phyloP scores from a whole-genome alignment of 2,797 vertebrate species.

The Alfaro cultratus region DNA sequence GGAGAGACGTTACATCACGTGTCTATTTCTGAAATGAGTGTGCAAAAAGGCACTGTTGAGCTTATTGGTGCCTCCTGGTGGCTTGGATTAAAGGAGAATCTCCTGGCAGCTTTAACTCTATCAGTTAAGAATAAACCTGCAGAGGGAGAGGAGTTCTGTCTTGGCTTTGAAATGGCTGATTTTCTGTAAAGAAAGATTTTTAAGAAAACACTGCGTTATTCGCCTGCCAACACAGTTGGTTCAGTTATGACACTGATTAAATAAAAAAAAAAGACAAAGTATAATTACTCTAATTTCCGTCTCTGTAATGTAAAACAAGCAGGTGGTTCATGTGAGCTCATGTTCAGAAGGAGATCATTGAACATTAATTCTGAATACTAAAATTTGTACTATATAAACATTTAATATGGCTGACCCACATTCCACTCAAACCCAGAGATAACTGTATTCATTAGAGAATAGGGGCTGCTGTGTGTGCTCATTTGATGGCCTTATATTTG shows the following conservation, averaged over 20 bases:
- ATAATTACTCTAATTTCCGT: background rate
- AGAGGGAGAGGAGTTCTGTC: background rate
- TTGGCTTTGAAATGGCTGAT: background rate
- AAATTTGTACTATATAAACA: slow-evolving; percentile 67
- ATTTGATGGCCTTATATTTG: slow-evolving; percentile 31
- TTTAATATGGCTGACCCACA: slow-evolving; percentile 73
- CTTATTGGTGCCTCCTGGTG: background rate
- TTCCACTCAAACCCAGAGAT: slow-evolving; percentile 49
- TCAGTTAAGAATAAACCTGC: background rate
- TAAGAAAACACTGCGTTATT: slow-evolving; percentile 18
- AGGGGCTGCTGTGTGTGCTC: slow-evolving; percentile 32
- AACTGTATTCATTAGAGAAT: slow-evolving; percentile 62
- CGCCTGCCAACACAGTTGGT: slow-evolving; percentile 6
- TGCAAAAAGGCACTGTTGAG: background rate
- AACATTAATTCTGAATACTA: slow-evolving; percentile 62
- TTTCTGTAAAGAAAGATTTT: background rate
- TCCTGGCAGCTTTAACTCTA: background rate
- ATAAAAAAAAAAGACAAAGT: slow-evolving; percentile 20
- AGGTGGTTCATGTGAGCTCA: slow-evolving; percentile 17
- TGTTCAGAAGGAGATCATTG: slow-evolving; percentile 40
- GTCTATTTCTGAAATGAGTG: background rate
- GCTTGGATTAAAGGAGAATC: background rate
- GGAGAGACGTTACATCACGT: background rate
- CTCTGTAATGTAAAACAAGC: slow-evolving; percentile 12
- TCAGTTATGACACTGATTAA: slow-evolving; percentile 27